These are phyloP conservation scores for Hemibagrus guttatus DNA, from an alignment of 2,797 vertebrate genomes.

Conservation along the genomic window DNA sequence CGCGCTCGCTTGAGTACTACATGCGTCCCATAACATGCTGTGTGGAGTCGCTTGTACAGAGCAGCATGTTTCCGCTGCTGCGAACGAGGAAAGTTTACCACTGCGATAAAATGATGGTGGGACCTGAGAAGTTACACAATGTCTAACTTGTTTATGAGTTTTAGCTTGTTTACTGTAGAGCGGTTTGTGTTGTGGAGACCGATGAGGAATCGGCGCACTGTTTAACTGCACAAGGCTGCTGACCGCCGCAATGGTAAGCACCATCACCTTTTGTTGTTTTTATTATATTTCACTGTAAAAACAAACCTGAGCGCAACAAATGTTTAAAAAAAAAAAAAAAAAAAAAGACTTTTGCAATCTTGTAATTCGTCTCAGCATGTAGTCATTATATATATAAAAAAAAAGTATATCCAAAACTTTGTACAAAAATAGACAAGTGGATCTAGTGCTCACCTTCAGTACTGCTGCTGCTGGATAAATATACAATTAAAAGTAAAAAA, in stretches of 20 bases:
- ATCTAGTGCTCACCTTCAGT: not conserved
- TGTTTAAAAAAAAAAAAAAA: not conserved
- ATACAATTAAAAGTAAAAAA: not conserved
- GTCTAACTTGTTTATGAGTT: not conserved
- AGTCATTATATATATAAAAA: not conserved
- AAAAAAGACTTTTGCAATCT: too few species aligned
- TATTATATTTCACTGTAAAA: not conserved
- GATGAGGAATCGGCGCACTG: constrained; percentile 18
- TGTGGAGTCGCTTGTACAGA: not conserved
- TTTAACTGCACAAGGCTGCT: constrained; percentile 21
- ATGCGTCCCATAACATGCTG: not conserved
- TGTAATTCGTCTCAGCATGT: not conserved
- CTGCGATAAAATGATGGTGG: not conserved
- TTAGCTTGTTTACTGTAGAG: not conserved
- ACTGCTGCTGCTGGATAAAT: not conserved
- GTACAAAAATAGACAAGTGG: not conserved
- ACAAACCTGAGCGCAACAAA: not conserved
- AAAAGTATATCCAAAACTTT: not conserved
- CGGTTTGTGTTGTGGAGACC: constrained; percentile 5
- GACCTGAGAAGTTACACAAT: not conserved
- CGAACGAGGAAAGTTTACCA: constrained; percentile 5
- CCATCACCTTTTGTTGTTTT: not conserved
- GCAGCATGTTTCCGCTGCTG: constrained; percentile 36
- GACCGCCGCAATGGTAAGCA: constrained; percentile 16
- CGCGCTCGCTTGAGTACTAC: not conserved